Percentiles rank a stretch among this genome's conserved stretches.
Evolutionary conservation across 2,888 invertebrate species (phyloP).

Genomic region (Hedya salicella): DNA sequence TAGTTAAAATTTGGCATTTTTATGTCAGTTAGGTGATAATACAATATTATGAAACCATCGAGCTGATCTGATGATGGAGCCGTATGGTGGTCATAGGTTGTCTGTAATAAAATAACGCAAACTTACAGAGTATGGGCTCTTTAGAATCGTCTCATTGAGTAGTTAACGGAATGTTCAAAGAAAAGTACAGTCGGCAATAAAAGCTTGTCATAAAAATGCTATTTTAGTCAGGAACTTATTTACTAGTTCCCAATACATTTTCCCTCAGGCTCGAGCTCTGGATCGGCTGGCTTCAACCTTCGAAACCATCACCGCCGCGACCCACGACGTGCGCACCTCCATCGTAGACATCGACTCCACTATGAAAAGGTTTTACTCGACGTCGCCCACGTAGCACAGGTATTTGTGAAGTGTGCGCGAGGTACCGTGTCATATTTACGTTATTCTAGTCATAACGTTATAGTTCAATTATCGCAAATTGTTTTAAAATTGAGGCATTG

Average conservation of each 20-base stretch:
- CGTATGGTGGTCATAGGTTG: too few species aligned
- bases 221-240: too few species aligned
- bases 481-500: not conserved
- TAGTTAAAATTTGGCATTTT: too few species aligned
- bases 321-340: conserved; percentile 70
- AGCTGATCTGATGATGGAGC: too few species aligned
- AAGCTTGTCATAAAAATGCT: too few species aligned
- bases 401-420: conserved; percentile 50
- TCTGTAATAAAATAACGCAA: too few species aligned
- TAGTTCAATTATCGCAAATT: not conserved
- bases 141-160: too few species aligned
- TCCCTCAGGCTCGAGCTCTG: conserved; percentile 69
- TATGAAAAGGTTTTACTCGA: conserved; percentile 71
- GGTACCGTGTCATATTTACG: conserved; percentile 19
- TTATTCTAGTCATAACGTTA: conserved; percentile 25
- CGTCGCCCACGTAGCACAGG: conserved; percentile 70
- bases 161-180: too few species aligned
- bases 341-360: conserved; percentile 73
- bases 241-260: not conserved
- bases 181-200: too few species aligned
- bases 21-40: too few species aligned
- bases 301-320: conserved; percentile 64
- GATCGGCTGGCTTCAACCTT: conserved; percentile 72
- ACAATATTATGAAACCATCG: too few species aligned
- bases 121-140: too few species aligned